Conservation (phyloP, 2,113 vertebrate genomes). For the Dolichotis patagonum region DNA sequence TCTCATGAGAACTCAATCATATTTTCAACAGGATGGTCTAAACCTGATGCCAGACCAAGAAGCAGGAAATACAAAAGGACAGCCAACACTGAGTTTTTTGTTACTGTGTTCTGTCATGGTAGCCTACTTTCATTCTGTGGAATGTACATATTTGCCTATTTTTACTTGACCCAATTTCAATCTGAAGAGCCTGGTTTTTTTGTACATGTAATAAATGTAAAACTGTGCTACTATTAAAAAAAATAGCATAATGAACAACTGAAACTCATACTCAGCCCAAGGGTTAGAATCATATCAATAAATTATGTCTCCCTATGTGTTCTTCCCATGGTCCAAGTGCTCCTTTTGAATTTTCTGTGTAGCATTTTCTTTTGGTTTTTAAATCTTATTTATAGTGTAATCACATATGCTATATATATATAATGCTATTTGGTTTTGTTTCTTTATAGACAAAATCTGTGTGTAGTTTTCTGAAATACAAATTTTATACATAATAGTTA, state of each 20-base stretch:
- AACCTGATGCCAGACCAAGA: not conserved
- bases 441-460: not conserved
- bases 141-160: not conserved
- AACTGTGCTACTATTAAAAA: not conserved
- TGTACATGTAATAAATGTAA: not conserved
- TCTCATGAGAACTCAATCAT: not conserved
- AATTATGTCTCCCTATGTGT: not conserved
- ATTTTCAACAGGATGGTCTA: not conserved
- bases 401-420: not conserved
- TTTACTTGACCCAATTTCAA: not conserved
- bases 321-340: not conserved
- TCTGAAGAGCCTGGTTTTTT: not conserved
- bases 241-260: not conserved
- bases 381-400: not conserved
- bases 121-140: not conserved
- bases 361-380: not conserved
- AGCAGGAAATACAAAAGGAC: not conserved
- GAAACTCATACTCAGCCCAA: not conserved
- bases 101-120: not conserved
- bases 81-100: not conserved
- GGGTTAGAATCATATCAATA: not conserved
- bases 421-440: not conserved
- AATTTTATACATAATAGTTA: not conserved
- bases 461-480: constrained; percentile 10
- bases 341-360: not conserved